Base-by-base conservation (phyloP, 2,797 vertebrate genomes). In the Cuculus canorus region DNA sequence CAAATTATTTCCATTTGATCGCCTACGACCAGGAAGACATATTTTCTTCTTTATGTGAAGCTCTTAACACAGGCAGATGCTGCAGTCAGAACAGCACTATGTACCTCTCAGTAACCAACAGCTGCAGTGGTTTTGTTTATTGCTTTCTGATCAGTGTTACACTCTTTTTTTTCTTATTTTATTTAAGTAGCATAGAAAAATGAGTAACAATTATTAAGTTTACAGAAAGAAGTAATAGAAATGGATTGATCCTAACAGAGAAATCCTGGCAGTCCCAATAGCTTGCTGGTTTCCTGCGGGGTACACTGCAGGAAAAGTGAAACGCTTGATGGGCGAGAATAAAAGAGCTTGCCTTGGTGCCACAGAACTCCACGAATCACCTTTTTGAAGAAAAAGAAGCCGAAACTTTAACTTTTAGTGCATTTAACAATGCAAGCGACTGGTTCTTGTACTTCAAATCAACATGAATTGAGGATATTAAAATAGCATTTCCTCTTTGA, bases 301-400 rank as follows among this genome's bases (percentile, higher is more conserved):
- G 59, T 53, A 84, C 69, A 78, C 47, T 69, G 64, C 79, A 89
- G 81, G 70, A 89, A 69, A 86, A 90, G 64, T 53, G 70, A 91
- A 96, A 91, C 1, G 32, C 47, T 93, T 11, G 2, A 7, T 70
- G 75, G 39, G 72, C 54, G 30, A 69, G 72, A 81, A 88, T 66
- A 75, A 91, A 91, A 5, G 65, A 89, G 63, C 88, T 97, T 95
- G 68, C 94, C 85, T 96, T 95, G 82, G 94, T 84, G 81, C 27
- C 0, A 0, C 56, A 77, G 52, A 94, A 25, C 64, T 85, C 71
- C 47, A 82, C 81, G 88, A 95, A 93, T 95, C 91, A 94, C 83
- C 47, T 90, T 95, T 89, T 22, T 14, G 19, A 69, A 78, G 48
- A 41, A 79, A 88, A 93, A 95, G 60, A 65, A 92, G 25, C 33